Evolutionary conservation across 2,888 invertebrate species (phyloP).

Genomic region (Ornithoptera alexandrae): DNA sequence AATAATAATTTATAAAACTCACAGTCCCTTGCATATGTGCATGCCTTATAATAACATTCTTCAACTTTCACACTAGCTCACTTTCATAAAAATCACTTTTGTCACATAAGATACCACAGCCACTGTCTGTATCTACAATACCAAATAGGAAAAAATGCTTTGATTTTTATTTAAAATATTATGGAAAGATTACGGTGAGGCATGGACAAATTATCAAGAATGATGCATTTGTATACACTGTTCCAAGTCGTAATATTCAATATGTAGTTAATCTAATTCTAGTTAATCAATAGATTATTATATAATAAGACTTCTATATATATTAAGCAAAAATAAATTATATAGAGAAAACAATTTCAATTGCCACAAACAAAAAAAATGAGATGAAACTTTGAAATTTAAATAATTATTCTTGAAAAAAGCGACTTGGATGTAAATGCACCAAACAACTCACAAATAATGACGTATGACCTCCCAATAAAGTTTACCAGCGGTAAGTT

Average conservation of each 20-base stretch:
- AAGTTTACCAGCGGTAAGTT: conserved; percentile 73
- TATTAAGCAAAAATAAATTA: not conserved
- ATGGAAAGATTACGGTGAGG: conserved; percentile 73
- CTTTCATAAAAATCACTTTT: conserved; percentile 63
- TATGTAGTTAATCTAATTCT: not conserved
- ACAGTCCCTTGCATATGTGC: conserved; percentile 79
- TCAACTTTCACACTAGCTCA: conserved; percentile 59
- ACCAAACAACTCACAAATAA: conserved; percentile 67
- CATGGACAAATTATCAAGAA: conserved; percentile 63
- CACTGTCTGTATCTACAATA: conserved; percentile 80
- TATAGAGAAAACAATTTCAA: conserved; percentile 3
- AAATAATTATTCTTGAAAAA: not conserved
- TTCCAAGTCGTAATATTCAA: not conserved
- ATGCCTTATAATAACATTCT: conserved; percentile 77
- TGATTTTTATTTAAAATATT: conserved; percentile 64
- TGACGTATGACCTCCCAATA: conserved; percentile 68
- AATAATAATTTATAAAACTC: conserved; percentile 77
- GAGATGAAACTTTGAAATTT: not conserved
- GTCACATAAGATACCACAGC: conserved; percentile 79
- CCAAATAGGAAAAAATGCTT: conserved; percentile 78
- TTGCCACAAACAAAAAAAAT: not conserved
- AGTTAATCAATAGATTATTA: not conserved
- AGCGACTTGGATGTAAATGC: conserved; percentile 47
- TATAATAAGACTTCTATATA: not conserved
- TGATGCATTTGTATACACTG: conserved; percentile 68